Percentiles rank a stretch among this genome's conserved stretches.
These are phyloP conservation scores for Motacilla tschutschensis DNA, from an alignment of 2,113 vertebrate species.

Conservation along the genomic window DNA sequence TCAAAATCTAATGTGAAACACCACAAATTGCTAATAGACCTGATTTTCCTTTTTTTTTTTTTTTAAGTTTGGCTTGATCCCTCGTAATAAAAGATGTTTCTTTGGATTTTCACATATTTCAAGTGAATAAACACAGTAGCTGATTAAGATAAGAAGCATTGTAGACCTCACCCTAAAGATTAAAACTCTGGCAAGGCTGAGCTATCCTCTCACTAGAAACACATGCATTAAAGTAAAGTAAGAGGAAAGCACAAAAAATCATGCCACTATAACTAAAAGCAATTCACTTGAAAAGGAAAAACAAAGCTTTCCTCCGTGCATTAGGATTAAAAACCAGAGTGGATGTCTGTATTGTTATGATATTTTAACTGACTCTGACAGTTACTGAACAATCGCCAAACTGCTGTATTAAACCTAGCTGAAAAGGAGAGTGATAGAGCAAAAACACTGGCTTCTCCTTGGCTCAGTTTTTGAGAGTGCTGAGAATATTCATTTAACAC, in stretches of 20 bases:
- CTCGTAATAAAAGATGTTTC: not conserved
- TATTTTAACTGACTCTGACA: not conserved
- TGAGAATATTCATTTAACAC: not conserved
- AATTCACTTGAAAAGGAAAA: not conserved
- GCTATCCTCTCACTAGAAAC: conserved; percentile 1
- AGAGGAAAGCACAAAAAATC: not conserved
- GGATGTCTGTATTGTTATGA: not conserved
- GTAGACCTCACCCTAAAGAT: conserved; percentile 29
- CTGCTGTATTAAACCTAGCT: not conserved
- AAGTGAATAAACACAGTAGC: conserved; percentile 37
- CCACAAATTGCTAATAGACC: not conserved
- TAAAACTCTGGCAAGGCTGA: not conserved
- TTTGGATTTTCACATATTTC: conserved; percentile 13
- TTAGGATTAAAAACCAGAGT: conserved; percentile 1
- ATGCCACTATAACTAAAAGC: not conserved
- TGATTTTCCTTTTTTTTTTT: not conserved
- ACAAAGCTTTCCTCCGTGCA: not conserved
- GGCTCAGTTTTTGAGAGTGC: not conserved
- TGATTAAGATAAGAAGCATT: conserved; percentile 31
- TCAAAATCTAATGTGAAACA: not conserved
- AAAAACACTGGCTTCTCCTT: not conserved
- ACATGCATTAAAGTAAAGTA: not conserved
- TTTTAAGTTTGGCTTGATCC: not conserved
- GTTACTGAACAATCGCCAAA: not conserved
- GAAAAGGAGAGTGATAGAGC: not conserved